phyloP scores from a whole-genome alignment of 2,113 vertebrate genomes.

The Microcebus tavaratra region DNA sequence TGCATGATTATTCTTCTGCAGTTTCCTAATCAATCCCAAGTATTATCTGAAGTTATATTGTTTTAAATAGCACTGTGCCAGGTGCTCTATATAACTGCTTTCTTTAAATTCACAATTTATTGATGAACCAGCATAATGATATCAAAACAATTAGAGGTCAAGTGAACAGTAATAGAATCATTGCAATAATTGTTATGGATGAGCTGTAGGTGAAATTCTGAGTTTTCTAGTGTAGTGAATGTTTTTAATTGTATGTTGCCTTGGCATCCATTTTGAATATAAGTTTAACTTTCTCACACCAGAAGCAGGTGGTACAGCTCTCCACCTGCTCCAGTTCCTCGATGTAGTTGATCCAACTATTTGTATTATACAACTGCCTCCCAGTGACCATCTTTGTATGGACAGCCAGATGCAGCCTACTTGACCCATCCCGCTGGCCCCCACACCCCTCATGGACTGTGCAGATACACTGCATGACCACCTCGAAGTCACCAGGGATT shows the following conservation, averaged over 20 bases:
- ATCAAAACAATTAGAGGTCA: background rate
- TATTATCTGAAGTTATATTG: background rate
- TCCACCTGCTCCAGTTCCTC: background rate
- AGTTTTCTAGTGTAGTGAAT: background rate
- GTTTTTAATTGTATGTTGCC: background rate
- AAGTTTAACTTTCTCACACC: background rate
- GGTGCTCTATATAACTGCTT: background rate
- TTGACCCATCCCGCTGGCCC: background rate
- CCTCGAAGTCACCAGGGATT: background rate
- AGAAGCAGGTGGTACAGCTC: background rate
- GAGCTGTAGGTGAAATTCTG: background rate
- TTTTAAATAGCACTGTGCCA: constrained; percentile 2
- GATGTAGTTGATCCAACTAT: no score
- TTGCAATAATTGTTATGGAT: background rate
- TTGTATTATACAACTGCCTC: background rate
- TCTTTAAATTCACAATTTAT: background rate
- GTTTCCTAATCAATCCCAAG: background rate
- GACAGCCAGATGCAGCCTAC: background rate
- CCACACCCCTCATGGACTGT: background rate
- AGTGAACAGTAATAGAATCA: background rate
- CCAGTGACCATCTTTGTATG: background rate
- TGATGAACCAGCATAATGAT: background rate
- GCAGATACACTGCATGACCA: background rate
- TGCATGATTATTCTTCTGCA: background rate
- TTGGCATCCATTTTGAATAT: background rate